Base-by-base conservation (phyloP, 2,113 vertebrate genomes). In the Elephas maximus region DNA sequence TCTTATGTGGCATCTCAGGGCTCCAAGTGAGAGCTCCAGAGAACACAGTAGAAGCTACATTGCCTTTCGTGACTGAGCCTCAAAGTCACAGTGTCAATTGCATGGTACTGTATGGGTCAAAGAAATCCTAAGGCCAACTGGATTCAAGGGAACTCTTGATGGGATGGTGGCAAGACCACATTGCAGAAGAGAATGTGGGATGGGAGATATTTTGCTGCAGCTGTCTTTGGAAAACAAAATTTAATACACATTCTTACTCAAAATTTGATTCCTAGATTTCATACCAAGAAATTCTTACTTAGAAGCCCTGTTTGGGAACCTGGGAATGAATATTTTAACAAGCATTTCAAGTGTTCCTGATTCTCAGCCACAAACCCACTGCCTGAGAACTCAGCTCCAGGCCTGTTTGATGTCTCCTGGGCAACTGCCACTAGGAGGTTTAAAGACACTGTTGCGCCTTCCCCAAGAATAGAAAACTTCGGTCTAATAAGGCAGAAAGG, bases 171-270 rank as follows among this genome's bases (percentile, higher is more conserved):
- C 44, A 74, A 79, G 8, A 65, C 33, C 11, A 69, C 12, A 65
- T 20, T 76, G 51, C 12, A 74, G 26, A 86, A 62, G 21, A 76
- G 2, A 33, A 87, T 53, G 33, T 30, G 24, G 2, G 41, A 17
- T 53, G 28, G 11, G 8, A 86, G 65, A 33, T 15, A 33, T 1
- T 86, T 67, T 77, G 26, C n/a, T 53, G 41, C 9, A n/a, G 10
- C 8, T 87, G 44, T 77, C n/a, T 81, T 88, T 86, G 8, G 62
- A 87, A 87, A 96, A 67, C 3, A 63, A n/a, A 82, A 30, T 93
- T 82, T 83, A 30, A 11, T 30, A n/a, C 2, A 53, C 28, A 60
- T 87, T 83, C 84, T 44, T 69, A 90, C 44, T 73, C 44, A 51
- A 95, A 81, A 63, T 20, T 79, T 51, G 11, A 91, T 65, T 92